Evolutionary conservation across 2,888 invertebrate species (phyloP).

Genomic region (Xanthia icteritia): DNA sequence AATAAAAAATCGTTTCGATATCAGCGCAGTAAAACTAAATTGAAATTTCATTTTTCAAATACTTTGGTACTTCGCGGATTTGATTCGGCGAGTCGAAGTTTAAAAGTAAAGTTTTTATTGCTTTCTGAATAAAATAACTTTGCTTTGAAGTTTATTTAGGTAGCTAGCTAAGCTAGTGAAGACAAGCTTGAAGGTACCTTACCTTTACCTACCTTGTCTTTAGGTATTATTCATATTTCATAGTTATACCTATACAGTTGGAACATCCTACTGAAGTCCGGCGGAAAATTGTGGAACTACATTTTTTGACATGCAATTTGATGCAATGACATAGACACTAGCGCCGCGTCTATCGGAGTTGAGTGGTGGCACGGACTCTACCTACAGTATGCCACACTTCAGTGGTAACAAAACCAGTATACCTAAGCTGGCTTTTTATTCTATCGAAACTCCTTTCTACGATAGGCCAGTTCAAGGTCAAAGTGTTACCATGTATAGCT

Average conservation of each 20-base stretch:
- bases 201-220: not conserved
- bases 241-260: not conserved
- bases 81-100: constrained; percentile 49
- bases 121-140: constrained; percentile 71
- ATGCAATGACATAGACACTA: too few relatives aligned
- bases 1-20: constrained; percentile 44
- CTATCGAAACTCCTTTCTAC: too few relatives aligned
- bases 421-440: too few relatives aligned
- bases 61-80: constrained; percentile 35
- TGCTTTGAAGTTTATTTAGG: constrained; percentile 43
- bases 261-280: too few relatives aligned
- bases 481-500: too few relatives aligned
- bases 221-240: not conserved
- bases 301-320: too few relatives aligned
- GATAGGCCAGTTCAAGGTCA: too few relatives aligned
- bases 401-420: too few relatives aligned
- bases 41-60: constrained; percentile 63
- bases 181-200: not conserved
- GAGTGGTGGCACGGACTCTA: too few relatives aligned
- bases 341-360: too few relatives aligned
- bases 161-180: not conserved
- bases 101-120: constrained; percentile 67
- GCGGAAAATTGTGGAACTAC: too few relatives aligned
- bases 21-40: constrained; percentile 53
- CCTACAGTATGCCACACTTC: too few relatives aligned